A percentile compares a stretch with the other conserved stretches of the same genome.
Evolutionary conservation across 2,797 vertebrate species (phyloP).

Genomic region (Alcedo quadribrachys): DNA sequence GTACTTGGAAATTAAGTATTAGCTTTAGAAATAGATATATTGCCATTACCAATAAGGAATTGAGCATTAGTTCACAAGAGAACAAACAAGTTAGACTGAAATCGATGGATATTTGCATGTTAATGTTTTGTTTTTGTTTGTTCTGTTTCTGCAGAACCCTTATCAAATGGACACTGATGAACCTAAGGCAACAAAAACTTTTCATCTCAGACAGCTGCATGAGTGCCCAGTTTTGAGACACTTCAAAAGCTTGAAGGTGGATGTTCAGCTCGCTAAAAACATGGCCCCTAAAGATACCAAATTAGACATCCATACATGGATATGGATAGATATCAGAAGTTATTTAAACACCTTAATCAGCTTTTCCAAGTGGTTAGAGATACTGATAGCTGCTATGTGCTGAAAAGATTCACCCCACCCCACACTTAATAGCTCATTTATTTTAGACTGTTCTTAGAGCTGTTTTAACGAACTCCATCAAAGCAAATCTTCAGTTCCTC

Average conservation of each 20-base stretch:
- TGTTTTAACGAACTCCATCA: not conserved
- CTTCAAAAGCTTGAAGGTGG: not conserved
- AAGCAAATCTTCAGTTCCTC: not conserved
- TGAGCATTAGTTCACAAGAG: not conserved
- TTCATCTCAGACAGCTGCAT: not conserved
- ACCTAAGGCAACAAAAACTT: not conserved
- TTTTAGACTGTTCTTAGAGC: conserved; percentile 21
- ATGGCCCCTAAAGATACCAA: not conserved
- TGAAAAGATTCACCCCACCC: not conserved
- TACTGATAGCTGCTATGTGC: not conserved
- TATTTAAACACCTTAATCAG: conserved; percentile 50
- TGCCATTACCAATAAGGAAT: not conserved
- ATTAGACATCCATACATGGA: not conserved
- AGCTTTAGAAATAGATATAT: not conserved
- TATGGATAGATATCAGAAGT: not conserved
- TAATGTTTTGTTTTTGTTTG: no score
- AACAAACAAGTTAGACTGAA: not conserved
- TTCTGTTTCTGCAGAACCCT: not conserved
- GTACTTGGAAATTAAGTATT: not conserved
- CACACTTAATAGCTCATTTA: not conserved
- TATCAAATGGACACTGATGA: not conserved
- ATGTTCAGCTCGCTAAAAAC: not conserved
- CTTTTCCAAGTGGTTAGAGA: conserved; percentile 44
- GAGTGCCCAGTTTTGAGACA: not conserved
- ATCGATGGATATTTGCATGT: not conserved